These are phyloP conservation scores for Scolopax rusticola DNA, from an alignment of 2,797 vertebrate species.

Conservation along the genomic window DNA sequence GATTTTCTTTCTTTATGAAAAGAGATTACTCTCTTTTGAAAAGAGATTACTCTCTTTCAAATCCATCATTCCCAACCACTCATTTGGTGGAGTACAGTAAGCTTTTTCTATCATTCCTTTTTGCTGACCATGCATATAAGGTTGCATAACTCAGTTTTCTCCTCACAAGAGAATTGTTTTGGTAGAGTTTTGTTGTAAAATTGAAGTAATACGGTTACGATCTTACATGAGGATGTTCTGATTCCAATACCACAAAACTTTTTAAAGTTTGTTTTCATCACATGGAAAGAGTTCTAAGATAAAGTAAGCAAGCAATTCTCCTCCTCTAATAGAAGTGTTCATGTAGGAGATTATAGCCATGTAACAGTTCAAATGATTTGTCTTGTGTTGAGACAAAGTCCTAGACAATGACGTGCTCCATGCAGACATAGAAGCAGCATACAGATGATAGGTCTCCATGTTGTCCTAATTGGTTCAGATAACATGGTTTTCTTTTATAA, in stretches of 20 bases:
- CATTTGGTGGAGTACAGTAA: slow-evolving; percentile 60
- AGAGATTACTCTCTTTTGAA: not conserved
- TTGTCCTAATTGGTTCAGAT: not conserved
- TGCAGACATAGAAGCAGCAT: not conserved
- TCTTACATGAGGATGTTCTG: not conserved
- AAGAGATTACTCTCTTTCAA: slow-evolving; percentile 18
- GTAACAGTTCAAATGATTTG: not conserved
- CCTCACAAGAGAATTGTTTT: not conserved
- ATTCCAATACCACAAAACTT: slow-evolving; percentile 24
- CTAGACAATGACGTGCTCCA: not conserved
- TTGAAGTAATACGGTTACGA: not conserved
- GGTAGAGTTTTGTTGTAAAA: not conserved
- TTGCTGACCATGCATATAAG: slow-evolving; percentile 8
- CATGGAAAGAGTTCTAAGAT: not conserved
- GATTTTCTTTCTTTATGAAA: slow-evolving; percentile 20
- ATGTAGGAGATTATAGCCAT: not conserved
- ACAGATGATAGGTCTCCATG: not conserved
- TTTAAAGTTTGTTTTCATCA: not conserved
- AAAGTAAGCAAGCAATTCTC: not conserved
- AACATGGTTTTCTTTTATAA: not conserved
- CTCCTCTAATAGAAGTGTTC: not conserved
- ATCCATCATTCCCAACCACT: slow-evolving; percentile 36
- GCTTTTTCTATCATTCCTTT: slow-evolving; percentile 22
- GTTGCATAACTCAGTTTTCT: not conserved
- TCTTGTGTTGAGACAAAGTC: not conserved